These are phyloP conservation scores for Mustela lutreola DNA, from an alignment of 2,113 vertebrate genomes.

Conservation along the genomic window DNA sequence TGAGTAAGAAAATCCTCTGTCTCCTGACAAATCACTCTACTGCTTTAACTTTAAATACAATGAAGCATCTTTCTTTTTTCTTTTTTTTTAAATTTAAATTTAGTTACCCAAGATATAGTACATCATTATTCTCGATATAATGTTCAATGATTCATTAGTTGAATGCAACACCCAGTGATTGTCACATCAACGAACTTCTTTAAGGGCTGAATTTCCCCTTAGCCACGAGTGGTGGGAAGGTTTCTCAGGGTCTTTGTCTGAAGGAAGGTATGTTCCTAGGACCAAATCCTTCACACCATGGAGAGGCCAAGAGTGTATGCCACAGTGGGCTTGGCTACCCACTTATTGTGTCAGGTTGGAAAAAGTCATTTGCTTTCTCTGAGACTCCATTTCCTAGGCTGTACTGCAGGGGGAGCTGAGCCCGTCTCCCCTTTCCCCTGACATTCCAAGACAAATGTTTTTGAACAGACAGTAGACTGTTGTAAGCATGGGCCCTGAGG, in stretches of 20 bases:
- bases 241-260: background rate
- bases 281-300: background rate
- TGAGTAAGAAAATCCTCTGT: background rate
- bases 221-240: background rate
- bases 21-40: background rate
- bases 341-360: background rate
- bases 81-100: too few relatives aligned
- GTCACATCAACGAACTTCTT: background rate
- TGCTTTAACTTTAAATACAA: slow-evolving; percentile 32
- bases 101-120: too few relatives aligned
- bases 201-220: background rate
- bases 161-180: too few relatives aligned
- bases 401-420: background rate
- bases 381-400: background rate
- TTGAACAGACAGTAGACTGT: background rate
- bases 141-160: too few relatives aligned
- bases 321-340: background rate
- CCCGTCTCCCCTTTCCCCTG: background rate
- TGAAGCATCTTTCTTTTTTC: background rate
- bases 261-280: background rate
- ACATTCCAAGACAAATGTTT: background rate
- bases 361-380: background rate
- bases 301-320: background rate
- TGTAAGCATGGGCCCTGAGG: background rate
- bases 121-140: too few relatives aligned